Base-by-base conservation (phyloP, 2,797 vertebrate genomes). In the Pseudochaenichthys georgianus region DNA sequence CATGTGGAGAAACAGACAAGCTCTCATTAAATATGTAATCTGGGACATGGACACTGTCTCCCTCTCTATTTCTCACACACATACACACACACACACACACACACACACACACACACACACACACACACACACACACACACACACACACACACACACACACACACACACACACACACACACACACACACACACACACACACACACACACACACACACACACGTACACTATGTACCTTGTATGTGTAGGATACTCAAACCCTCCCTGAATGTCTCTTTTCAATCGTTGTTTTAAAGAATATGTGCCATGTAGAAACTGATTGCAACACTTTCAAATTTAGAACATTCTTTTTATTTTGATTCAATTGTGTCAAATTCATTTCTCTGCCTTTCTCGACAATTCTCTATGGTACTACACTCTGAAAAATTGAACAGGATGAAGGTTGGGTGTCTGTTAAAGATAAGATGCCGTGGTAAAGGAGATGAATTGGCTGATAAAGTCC, bases 401-500 rank as follows among this genome's bases (percentile, higher is more conserved):
- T 63, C 47, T 51, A 31, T 67, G 16, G 10, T 53, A 16, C 61
- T 54, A 19, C 23, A 50, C 67, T 68, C 17, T 79, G 61, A 73
- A 54, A 54, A 79, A 82, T 69, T 23, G 57, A 79, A 52, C 54
- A 55, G 59, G 53, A 81, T 52, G 57, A 70, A 64, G 59, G 61
- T 82, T 48, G 43, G 13, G 58, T 70, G 73, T 85, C 63, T 43
- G 76, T 79, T 80, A 50, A 80, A 74, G 67, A 86, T 75, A 59
- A 89, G 76, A 82, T 73, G 65, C 46, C 46, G 64, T 54, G 42
- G 68, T 84, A 80, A 81, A 75, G 70, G 70, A 88, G 77, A 92
- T 91, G 83, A 82, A 91, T 84, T 85, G 75, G 51, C 68, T 75
- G 86, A 88, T 89, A 74, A 86, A 81, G 68, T 34, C 84, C 64